Base-by-base conservation (phyloP, 2,113 vertebrate genomes). In the Todiramphus saurophagus region DNA sequence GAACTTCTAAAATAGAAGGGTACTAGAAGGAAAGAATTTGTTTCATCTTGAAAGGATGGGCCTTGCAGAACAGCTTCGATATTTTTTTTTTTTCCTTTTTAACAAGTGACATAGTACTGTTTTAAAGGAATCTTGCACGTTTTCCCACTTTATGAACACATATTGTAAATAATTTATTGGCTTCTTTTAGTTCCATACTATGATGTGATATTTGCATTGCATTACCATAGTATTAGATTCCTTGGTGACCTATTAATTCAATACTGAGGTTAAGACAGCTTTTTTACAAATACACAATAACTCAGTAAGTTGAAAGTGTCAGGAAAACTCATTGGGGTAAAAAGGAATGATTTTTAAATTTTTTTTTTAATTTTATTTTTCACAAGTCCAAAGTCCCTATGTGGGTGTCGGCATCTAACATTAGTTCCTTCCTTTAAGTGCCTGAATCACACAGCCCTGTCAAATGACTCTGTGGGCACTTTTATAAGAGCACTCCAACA, bases 281-380 rank as follows among this genome's bases (percentile, higher is more conserved):
- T 92, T 92, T 90, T 74, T 76, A 59, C 80, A 72, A 95, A 77
- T n/a, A 93, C 93, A 90, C 85, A 94, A 67, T 17, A 83, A 86
- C 50, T 46, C 67, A 59, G 25, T 46, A 82, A 83, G 62, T 79
- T 91, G 82, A 37, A 86, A 93, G 31, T 37, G 18, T 88, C 67
- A 87, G 48, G 81, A 81, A 95, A 96, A 90, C 48, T 92, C 79
- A 76, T 48, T 5, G 11, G 68, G 8, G 23, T 75, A 50, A 74
- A 74, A 35, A 80, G 33, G 87, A 87, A 55, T 62, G 27, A 63
- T 78, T 77, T 51, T 51, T 51, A 24, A n/a, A n/a, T 48, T 10
- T 48, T 18, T 48, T 48, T 18, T 21, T 48, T 21, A 37, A 23
- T 50, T 50, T 50, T 50, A 12, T 85, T 46, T 89, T 86, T 24